phyloP scores from a whole-genome alignment of 2,113 vertebrate genomes.

The Lepidothrix coronata region DNA sequence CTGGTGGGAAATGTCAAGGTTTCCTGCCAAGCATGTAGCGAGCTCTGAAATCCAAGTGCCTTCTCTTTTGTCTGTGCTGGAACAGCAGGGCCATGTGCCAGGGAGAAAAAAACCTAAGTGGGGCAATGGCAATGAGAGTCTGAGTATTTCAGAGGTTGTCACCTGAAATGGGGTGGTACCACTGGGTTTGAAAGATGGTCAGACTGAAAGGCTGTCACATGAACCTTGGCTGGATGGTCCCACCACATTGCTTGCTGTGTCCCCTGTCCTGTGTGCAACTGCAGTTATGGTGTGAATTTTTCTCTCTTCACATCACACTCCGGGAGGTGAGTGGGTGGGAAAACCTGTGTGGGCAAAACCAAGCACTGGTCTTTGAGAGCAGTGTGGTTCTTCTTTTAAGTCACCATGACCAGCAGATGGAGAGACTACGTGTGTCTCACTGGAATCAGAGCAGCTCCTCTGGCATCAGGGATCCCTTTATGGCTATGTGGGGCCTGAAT shows the following conservation, averaged over 20 bases:
- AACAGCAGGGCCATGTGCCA: background rate
- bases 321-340: background rate
- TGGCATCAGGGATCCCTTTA: background rate
- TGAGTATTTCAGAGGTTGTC: background rate
- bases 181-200: background rate
- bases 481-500: fast-evolving
- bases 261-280: background rate
- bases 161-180: background rate
- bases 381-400: background rate
- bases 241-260: background rate
- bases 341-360: background rate
- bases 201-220: background rate
- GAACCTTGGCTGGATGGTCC: background rate
- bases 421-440: background rate
- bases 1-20: background rate
- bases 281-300: background rate
- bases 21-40: background rate
- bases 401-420: background rate
- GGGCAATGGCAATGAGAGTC: fast-evolving
- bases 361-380: background rate
- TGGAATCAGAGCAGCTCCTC: background rate
- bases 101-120: background rate
- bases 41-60: background rate
- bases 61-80: background rate
- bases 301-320: background rate